Percentiles rank a stretch among this genome's conserved stretches.
These are phyloP conservation scores for Trematomus bernacchii DNA, from an alignment of 2,797 vertebrate genomes.

Conservation along the genomic window DNA sequence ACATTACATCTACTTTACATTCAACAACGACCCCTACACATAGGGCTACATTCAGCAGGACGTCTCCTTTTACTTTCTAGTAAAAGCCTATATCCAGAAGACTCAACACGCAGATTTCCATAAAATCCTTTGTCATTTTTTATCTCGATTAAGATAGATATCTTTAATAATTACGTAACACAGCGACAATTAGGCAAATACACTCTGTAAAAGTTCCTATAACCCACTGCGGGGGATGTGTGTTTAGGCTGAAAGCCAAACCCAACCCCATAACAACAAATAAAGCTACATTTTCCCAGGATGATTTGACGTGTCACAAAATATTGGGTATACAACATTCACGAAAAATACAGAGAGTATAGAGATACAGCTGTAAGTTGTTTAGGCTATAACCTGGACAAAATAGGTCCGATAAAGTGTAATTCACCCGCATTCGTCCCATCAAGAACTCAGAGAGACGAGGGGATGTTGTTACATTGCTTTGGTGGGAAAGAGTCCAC, in stretches of 20 bases:
- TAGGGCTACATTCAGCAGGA: constrained; percentile 72
- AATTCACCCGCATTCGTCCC: constrained; percentile 8
- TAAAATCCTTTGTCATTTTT: constrained; percentile 38
- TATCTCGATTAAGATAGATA: constrained; percentile 51
- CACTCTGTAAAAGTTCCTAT: constrained; percentile 39
- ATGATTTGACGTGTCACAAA: constrained; percentile 58
- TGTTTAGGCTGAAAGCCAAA: constrained; percentile 34
- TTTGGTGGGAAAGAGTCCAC: constrained; percentile 84
- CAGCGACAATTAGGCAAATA: constrained; percentile 48
- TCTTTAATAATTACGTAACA: constrained; percentile 60
- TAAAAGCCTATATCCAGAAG: constrained; percentile 44
- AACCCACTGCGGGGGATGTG: constrained; percentile 32
- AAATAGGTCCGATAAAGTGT: constrained; percentile 22
- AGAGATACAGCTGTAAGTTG: constrained; percentile 49
- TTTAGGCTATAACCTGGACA: constrained; percentile 5
- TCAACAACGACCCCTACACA: constrained; percentile 68
- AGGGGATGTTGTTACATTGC: constrained; percentile 78
- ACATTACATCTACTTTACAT: constrained; percentile 77
- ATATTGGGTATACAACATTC: constrained; percentile 61
- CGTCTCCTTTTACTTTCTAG: constrained; percentile 41
- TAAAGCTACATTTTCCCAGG: constrained; percentile 66
- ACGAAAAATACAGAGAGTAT: constrained; percentile 60
- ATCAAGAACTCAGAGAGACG: constrained; percentile 63
- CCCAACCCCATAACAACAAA: constrained; percentile 62
- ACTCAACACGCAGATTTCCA: constrained; percentile 45